A percentile compares a stretch with the other conserved stretches of the same genome.
Evolutionary conservation across 2,797 vertebrate species (phyloP).

Genomic region (Galagoides demidoff): DNA sequence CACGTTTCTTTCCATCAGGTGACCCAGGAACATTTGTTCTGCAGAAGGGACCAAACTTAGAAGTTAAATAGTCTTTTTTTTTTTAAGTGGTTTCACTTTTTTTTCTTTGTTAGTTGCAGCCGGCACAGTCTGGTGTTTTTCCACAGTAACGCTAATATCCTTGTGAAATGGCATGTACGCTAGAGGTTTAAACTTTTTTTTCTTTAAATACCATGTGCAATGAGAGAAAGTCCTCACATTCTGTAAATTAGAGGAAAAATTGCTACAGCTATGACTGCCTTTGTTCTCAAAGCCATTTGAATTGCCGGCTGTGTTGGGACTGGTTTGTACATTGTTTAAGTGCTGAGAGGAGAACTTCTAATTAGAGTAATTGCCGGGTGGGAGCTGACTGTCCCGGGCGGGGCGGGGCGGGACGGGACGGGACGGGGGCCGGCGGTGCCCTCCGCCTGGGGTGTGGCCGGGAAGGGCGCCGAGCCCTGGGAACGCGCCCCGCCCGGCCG

Average conservation of each 20-base stretch:
- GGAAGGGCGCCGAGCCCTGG: constrained; percentile 61
- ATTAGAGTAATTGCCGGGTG: constrained; percentile 82
- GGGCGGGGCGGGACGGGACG: constrained; percentile 58
- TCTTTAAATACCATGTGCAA: background rate
- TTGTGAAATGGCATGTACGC: constrained; percentile 45
- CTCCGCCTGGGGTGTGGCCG: no score
- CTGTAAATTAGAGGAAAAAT: constrained; percentile 71
- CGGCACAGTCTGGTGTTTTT: background rate
- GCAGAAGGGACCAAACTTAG: background rate
- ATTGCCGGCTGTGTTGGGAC: constrained; percentile 77
- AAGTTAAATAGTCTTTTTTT: background rate
- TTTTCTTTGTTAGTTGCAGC: constrained; percentile 5
- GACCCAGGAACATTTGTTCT: constrained; percentile 9
- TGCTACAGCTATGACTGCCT: constrained; percentile 65
- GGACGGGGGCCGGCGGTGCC: background rate
- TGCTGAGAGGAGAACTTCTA: constrained; percentile 79
- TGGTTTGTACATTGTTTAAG: constrained; percentile 73
- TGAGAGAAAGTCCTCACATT: constrained; percentile 64
- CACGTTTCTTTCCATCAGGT: background rate
- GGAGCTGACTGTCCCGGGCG: constrained; percentile 53
- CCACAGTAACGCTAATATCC: constrained; percentile 21
- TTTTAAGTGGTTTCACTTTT: background rate
- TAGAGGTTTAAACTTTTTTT: background rate
- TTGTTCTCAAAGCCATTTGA: constrained; percentile 64
- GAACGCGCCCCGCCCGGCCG: background rate